phyloP scores from a whole-genome alignment of 2,888 invertebrate genomes.

The Pseudococcus jackbeardsleyi region DNA sequence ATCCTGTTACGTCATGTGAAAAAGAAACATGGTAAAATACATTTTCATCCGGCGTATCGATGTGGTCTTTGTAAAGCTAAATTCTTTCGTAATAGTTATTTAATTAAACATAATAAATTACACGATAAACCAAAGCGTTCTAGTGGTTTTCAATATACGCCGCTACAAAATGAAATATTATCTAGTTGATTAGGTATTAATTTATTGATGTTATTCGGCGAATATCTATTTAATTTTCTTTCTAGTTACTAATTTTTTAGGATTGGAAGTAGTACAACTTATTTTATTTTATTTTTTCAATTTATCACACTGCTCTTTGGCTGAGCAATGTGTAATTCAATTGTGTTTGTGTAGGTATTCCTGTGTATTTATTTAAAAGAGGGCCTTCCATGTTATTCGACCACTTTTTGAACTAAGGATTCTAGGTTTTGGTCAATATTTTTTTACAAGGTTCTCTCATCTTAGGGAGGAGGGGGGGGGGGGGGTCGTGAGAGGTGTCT shows the following conservation, averaged over 20 bases:
- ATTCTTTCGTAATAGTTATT: slow-evolving; percentile 69
- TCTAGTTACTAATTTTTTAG: not conserved
- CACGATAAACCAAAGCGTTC: slow-evolving; percentile 67
- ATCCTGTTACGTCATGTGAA: slow-evolving; percentile 67
- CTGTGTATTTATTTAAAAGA: no score
- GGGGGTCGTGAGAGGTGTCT: no score
- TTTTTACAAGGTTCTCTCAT: no score
- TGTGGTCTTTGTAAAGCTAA: slow-evolving; percentile 69
- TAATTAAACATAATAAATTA: slow-evolving; percentile 68
- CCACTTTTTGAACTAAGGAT: no score
- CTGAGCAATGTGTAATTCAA: no score
- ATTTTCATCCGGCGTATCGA: slow-evolving; percentile 68
- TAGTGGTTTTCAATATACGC: not conserved
- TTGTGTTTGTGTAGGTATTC: no score
- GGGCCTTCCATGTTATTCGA: no score
- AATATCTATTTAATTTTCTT: not conserved
- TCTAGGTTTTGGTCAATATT: no score
- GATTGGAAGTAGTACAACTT: not conserved
- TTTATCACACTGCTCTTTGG: no score
- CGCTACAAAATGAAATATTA: not conserved
- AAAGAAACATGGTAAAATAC: slow-evolving; percentile 67
- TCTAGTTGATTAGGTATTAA: not conserved
- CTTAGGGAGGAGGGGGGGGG: no score
- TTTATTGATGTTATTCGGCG: no score
- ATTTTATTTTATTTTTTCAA: not conserved